phyloP scores from a whole-genome alignment of 2,888 invertebrate species.

The Epirrhoe alternata region DNA sequence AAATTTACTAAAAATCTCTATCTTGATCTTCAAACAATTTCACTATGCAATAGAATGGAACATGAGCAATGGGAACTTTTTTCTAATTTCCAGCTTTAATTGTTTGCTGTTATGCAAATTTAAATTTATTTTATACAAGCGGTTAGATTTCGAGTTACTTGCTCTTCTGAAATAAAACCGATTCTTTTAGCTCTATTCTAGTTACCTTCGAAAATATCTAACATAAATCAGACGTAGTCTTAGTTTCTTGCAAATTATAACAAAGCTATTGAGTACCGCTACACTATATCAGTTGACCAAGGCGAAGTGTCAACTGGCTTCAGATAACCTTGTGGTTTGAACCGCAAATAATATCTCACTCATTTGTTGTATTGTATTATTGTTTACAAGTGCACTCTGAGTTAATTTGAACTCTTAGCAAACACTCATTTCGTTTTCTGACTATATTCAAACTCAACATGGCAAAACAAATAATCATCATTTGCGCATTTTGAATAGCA shows the following conservation, averaged over 20 bases:
- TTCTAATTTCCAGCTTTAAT: no score
- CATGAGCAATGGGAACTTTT: slow-evolving; percentile 1
- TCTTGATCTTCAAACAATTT: not conserved
- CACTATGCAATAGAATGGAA: not conserved
- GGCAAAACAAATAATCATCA: no score
- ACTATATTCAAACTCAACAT: not conserved
- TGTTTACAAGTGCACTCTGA: slow-evolving; percentile 37
- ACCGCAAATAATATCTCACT: slow-evolving; percentile 51
- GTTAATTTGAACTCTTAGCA: not conserved
- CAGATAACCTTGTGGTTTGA: slow-evolving; percentile 61
- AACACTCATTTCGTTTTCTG: not conserved
- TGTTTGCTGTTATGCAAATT: no score
- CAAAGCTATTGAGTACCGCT: slow-evolving; percentile 33
- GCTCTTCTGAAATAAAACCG: not conserved
- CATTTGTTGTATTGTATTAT: slow-evolving; percentile 39
- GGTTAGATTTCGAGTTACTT: slow-evolving; percentile 6
- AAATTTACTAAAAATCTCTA: slow-evolving; percentile 1
- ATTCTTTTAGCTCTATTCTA: not conserved
- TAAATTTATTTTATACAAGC: slow-evolving; percentile 1
- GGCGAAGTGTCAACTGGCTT: slow-evolving; percentile 57
- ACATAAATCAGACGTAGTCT: not conserved
- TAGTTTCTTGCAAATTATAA: slow-evolving; percentile 36
- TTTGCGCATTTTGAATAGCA: no score
- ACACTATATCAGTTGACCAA: slow-evolving; percentile 54
- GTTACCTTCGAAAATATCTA: not conserved